Evolutionary conservation across 2,888 invertebrate genomes (phyloP).

Genomic region (Polyommatus iphigenia): DNA sequence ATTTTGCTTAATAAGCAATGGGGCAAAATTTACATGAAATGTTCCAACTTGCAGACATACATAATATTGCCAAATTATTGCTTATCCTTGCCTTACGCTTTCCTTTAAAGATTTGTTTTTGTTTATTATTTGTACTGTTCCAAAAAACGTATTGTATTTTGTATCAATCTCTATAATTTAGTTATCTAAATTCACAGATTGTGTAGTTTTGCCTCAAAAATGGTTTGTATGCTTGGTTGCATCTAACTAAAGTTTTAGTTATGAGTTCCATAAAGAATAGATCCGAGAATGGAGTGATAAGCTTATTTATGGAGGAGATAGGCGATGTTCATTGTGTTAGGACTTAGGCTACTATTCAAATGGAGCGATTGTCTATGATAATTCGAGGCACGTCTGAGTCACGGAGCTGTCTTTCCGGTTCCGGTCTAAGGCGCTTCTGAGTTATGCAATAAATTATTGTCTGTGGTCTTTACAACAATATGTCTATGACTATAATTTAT

Average conservation of each 20-base stretch:
- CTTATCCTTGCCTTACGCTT: too few species aligned
- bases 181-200: too few species aligned
- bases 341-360: conserved; percentile 1
- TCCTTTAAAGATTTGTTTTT: too few species aligned
- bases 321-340: conserved; percentile 16
- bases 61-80: too few species aligned
- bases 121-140: too few species aligned
- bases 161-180: too few species aligned
- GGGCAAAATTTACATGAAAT: too few species aligned
- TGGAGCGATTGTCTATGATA: conserved; percentile 21
- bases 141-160: too few species aligned
- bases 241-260: neutral
- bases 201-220: too few species aligned
- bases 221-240: neutral
- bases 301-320: conserved; percentile 9
- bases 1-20: too few species aligned
- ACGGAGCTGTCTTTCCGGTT: conserved; percentile 20
- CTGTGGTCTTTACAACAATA: neutral
- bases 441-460: neutral
- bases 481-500: too few species aligned
- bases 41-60: too few species aligned
- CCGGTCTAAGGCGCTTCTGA: conserved; percentile 15
- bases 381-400: conserved; percentile 14
- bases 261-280: neutral
- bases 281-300: neutral